phyloP scores from a whole-genome alignment of 2,797 vertebrate genomes.

The Macropodus opercularis region DNA sequence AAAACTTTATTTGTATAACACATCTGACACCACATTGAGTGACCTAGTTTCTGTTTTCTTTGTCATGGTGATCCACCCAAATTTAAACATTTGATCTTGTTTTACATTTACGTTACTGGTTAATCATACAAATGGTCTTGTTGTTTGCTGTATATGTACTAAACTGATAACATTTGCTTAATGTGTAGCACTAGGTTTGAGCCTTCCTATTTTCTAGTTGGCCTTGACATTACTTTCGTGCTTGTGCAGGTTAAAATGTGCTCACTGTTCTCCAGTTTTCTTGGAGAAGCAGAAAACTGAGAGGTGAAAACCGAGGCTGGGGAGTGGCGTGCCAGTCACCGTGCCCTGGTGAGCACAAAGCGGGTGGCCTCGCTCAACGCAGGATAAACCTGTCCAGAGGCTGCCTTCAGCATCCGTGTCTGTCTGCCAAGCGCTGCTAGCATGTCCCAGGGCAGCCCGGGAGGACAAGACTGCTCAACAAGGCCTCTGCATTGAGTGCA shows the following conservation, averaged over 20 bases:
- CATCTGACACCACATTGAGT: constrained; percentile 11
- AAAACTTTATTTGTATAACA: constrained; percentile 4
- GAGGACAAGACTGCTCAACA: constrained; percentile 73
- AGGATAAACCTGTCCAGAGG: constrained; percentile 77
- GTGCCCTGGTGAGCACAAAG: constrained; percentile 72
- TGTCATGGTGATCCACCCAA: background rate
- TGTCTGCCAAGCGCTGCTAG: constrained; percentile 71
- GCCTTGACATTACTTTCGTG: constrained; percentile 45
- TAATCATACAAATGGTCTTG: background rate
- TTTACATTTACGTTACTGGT: background rate
- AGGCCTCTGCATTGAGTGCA: constrained; percentile 75
- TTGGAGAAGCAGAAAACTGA: constrained; percentile 68
- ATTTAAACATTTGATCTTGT: no score
- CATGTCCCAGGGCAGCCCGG: constrained; percentile 67
- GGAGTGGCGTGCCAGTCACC: constrained; percentile 71
- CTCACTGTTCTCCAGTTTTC: constrained; percentile 61
- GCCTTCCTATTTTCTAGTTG: constrained; percentile 40
- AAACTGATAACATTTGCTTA: no score
- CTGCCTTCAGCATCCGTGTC: constrained; percentile 71
- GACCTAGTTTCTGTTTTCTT: constrained; percentile 14
- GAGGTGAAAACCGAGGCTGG: constrained; percentile 67
- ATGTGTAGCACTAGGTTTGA: background rate
- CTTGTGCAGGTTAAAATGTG: constrained; percentile 41
- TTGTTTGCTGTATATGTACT: no score
- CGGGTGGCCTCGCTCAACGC: constrained; percentile 71